Evolutionary conservation across 2,888 invertebrate species (phyloP), one percentile per base, ranked within the genome.

Genomic region (Smittia sp.): DNA sequence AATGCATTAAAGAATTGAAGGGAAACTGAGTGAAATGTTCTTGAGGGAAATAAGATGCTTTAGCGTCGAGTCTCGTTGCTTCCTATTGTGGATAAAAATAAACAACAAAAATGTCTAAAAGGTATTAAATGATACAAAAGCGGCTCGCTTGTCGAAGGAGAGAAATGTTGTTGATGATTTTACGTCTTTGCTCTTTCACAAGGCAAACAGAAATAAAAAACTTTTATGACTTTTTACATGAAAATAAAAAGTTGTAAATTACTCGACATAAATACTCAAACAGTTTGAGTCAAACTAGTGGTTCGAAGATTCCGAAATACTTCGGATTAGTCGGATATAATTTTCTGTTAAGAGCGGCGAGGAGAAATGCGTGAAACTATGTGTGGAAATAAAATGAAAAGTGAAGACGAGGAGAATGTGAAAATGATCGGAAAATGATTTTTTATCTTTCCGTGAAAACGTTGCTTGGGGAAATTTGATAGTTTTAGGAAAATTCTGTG

Each of bases 101-200:
- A 63, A 27, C 27, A 63, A 20, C 63, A 27, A 63, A 63, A 63
- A 63, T 63, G 63, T 63, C 63, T 13, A 63, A 63, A 63, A 63
- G 63, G 63, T 63, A 63, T 24, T 63, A 58, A 58, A 58, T 46
- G 46, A 18, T 58, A 15, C 58, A 58, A 32, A 58, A 20, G n/a
- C 58, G 3, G 22, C 4, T 58, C 11, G 38, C 6, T 46, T 32
- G 32, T 32, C 32, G 32, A 32, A 32, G 3, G 9, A 32, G 32
- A 32, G 9, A 32, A 32, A 32, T 32, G 32, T 32, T 32, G 46
- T 46, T 46, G 11, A 46, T 46, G 46, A n/a, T 46, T 11, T 46
- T 11, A 46, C 11, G 15, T 46, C 11, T 46, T 46, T n/a, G 11
- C 46, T 46, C 11, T 46, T 46, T 46, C 46, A 46, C 11, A 46